Conservation (phyloP, 2,888 invertebrate genomes). For the Dicycla oo region DNA sequence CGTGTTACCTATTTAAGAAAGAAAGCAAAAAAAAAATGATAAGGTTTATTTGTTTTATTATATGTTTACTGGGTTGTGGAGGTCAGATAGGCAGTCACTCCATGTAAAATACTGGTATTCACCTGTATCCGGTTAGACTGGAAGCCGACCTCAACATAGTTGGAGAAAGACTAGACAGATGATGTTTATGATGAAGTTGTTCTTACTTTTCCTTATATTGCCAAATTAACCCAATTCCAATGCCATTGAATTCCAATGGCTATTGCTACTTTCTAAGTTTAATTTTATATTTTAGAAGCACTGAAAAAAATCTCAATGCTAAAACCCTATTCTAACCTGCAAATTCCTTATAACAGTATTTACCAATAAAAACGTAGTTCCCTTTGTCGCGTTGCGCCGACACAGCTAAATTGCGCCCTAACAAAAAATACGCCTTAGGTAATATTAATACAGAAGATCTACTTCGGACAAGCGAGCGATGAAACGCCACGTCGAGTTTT, state of each 20-base stretch:
- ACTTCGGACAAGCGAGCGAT: background rate
- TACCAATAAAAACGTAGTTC: slow-evolving; percentile 48
- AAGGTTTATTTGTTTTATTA: too few relatives aligned
- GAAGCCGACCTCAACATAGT: background rate
- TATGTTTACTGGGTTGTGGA: background rate
- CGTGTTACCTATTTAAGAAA: too few relatives aligned
- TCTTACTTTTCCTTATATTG: too few relatives aligned
- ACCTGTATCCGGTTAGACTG: background rate
- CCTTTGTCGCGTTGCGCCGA: slow-evolving; percentile 58
- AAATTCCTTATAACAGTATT: slow-evolving; percentile 43
- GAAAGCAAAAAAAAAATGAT: too few relatives aligned
- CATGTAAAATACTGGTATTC: too few relatives aligned
- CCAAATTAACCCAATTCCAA: too few relatives aligned
- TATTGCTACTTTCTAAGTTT: background rate
- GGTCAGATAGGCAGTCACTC: background rate
- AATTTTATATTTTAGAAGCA: background rate
- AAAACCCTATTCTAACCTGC: slow-evolving; percentile 25
- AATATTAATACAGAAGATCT: slow-evolving; percentile 16
- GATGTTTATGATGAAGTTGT: background rate
- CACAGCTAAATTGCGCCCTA: slow-evolving; percentile 34
- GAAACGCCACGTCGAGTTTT: background rate
- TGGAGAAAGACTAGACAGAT: background rate
- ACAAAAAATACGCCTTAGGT: slow-evolving; percentile 30
- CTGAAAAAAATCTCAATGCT: background rate
- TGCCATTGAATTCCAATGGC: too few relatives aligned